These are phyloP conservation scores for Engystomops pustulosus DNA, from an alignment of 2,113 vertebrate species.

Conservation along the genomic window DNA sequence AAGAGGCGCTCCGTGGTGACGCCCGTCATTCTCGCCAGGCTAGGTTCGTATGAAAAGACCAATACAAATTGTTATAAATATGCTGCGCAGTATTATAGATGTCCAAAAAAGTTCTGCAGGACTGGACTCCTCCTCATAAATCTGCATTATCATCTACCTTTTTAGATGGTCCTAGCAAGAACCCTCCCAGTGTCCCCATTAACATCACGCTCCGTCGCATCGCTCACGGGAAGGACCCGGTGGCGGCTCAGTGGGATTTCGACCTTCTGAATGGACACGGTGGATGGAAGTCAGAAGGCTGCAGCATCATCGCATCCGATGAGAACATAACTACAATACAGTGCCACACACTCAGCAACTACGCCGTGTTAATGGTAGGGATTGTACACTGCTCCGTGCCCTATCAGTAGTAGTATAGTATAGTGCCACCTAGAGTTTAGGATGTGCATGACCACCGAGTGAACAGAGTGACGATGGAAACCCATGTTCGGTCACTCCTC, in stretches of 20 bases:
- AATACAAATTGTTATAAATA: no score
- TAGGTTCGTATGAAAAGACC: slow-evolving; percentile 81
- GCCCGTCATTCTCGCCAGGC: slow-evolving; percentile 90
- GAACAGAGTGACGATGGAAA: no score
- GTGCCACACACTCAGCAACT: slow-evolving; percentile 90
- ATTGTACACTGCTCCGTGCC: no score
- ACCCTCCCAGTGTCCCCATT: slow-evolving; percentile 76
- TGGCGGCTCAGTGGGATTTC: slow-evolving; percentile 92
- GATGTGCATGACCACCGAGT: no score
- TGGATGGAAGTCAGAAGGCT: slow-evolving; percentile 91
- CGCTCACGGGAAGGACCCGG: slow-evolving; percentile 84
- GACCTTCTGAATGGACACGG: slow-evolving; percentile 87
- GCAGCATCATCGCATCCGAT: slow-evolving; percentile 85
- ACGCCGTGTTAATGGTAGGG: slow-evolving; percentile 90
- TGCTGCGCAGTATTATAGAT: no score
- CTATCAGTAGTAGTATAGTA: no score
- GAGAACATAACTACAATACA: slow-evolving; percentile 93
- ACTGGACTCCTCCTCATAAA: no score
- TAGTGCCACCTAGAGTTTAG: no score
- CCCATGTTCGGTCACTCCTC: no score
- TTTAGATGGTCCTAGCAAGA: slow-evolving; percentile 80
- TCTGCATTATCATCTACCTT: no score
- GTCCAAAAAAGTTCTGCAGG: no score
- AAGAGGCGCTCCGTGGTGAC: slow-evolving; percentile 90
- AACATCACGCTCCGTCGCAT: slow-evolving; percentile 89